Evolutionary conservation across 2,113 vertebrate species (phyloP).

Genomic region (Myanophis thanlyinensis): DNA sequence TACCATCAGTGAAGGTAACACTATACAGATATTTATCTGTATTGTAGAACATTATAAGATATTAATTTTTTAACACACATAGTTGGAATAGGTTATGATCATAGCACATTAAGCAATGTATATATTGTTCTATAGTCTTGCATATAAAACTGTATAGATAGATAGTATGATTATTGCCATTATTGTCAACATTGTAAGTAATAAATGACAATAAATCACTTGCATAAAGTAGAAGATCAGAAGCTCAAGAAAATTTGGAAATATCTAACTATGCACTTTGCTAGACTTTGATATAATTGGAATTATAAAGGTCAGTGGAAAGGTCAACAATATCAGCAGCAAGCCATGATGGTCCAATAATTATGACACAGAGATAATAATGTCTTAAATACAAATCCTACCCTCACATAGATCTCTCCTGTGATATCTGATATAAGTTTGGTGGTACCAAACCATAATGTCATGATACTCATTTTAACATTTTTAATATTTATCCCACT

Average conservation of each 20-base stretch:
- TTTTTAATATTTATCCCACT: neutral
- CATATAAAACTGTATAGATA: neutral
- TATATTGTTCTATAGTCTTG: neutral
- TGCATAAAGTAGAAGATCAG: neutral
- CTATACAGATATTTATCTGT: neutral
- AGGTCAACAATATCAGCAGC: neutral
- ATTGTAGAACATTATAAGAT: neutral
- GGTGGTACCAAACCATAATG: neutral
- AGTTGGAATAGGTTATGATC: neutral
- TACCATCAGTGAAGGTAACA: neutral
- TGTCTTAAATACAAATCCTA: neutral
- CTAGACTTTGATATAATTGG: neutral
- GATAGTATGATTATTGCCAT: neutral
- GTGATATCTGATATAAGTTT: neutral
- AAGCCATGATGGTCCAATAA: neutral
- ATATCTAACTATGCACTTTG: neutral
- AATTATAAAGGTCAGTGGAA: neutral
- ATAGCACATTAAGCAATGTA: neutral
- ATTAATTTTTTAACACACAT: neutral
- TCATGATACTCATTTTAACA: neutral
- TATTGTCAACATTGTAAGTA: neutral
- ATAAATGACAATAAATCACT: neutral
- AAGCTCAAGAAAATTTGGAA: neutral
- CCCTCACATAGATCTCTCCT: neutral
- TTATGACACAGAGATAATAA: neutral